Evolutionary conservation across 92 coral and sea anemone genomes (phyloP), one percentile per base, ranked within the genome.

Genomic region (Epizoanthus rinbou): DNA sequence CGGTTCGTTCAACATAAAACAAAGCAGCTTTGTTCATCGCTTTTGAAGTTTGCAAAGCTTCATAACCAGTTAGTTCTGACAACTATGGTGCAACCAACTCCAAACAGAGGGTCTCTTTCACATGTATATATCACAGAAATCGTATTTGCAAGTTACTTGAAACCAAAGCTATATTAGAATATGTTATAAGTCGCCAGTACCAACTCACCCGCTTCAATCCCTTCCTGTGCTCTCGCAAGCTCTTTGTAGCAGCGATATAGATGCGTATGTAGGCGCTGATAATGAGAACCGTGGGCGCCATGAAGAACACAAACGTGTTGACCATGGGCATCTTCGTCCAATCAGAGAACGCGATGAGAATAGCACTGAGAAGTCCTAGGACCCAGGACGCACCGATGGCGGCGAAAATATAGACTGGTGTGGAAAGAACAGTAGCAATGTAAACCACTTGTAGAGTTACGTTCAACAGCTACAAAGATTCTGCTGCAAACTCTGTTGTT

Each of bases 301-400:
- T 56, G 79, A 93, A 93, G 85, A 93, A 91, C 43, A 64, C 87
- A 21, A 84, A 81, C 0, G 91, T 78, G 73, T 82, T 86, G 24
- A 91, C 56, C 68, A 88, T 65, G 3, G 91, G 52, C n/a, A 89
- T 83, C 82, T 84, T 80, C 33, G 18, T 33, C 91, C 90, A 89
- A 57, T 67, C 47, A 7, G 76, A 53, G 71, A 76, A 76, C 71
- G 23, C 33, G 73, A 70, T 86, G 17, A 91, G 85, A 17, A 91
- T 33, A 8, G 92, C 91, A 43, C 79, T 85, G 6, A 89, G 62
- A 47, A 93, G 72, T 4, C 93, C 91, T 13, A 93, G 69, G 0
- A 74, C 57, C 98, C 98, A 93, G 18, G 98, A 93, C 25, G 86
- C 35, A 22, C 57, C 88, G 63, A 93, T 85, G 37, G 92, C 98